Conservation (phyloP, 2,113 vertebrate species). For the Gambusia affinis region DNA sequence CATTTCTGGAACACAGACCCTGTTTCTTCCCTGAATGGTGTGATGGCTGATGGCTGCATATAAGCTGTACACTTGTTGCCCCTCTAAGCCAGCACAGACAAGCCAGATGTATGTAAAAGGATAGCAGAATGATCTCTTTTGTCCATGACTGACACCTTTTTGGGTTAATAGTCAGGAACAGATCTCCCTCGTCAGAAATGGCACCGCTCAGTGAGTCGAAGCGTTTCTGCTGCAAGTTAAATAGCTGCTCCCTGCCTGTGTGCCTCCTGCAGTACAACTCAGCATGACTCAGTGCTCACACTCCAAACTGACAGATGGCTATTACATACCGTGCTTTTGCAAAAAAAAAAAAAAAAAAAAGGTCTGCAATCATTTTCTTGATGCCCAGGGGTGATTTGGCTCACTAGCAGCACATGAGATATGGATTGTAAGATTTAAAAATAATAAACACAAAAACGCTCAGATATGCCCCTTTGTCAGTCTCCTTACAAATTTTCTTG, state of each 20-base stretch:
- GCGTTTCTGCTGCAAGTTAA: slow-evolving; percentile 55
- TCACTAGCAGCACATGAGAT: slow-evolving; percentile 66
- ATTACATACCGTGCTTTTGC: slow-evolving; percentile 74
- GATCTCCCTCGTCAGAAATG: slow-evolving; percentile 37
- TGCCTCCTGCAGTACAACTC: slow-evolving; percentile 55
- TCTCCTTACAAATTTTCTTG: slow-evolving; percentile 33
- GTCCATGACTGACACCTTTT: slow-evolving; percentile 47
- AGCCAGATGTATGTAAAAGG: slow-evolving; percentile 13
- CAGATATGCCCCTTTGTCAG: slow-evolving; percentile 37
- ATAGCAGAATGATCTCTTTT: slow-evolving; percentile 10
- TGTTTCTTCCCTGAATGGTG: background rate
- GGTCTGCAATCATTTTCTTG: slow-evolving; percentile 76
- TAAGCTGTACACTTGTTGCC: slow-evolving; percentile 25
- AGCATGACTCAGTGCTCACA: slow-evolving; percentile 63
- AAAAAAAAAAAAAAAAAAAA: slow-evolving; percentile 62
- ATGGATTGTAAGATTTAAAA: slow-evolving; percentile 35
- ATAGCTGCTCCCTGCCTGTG: slow-evolving; percentile 48
- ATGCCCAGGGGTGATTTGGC: slow-evolving; percentile 73
- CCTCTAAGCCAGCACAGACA: slow-evolving; percentile 6
- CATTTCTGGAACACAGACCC: background rate
- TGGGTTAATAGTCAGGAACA: slow-evolving; percentile 18
- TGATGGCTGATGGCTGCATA: background rate
- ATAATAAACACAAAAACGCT: slow-evolving; percentile 25
- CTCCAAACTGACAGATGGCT: slow-evolving; percentile 78
- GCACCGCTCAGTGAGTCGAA: slow-evolving; percentile 63